A percentile compares a stretch with the other conserved stretches of the same genome.
Evolutionary conservation across 2,888 invertebrate genomes (phyloP).

Genomic region (Plutella xylostella): DNA sequence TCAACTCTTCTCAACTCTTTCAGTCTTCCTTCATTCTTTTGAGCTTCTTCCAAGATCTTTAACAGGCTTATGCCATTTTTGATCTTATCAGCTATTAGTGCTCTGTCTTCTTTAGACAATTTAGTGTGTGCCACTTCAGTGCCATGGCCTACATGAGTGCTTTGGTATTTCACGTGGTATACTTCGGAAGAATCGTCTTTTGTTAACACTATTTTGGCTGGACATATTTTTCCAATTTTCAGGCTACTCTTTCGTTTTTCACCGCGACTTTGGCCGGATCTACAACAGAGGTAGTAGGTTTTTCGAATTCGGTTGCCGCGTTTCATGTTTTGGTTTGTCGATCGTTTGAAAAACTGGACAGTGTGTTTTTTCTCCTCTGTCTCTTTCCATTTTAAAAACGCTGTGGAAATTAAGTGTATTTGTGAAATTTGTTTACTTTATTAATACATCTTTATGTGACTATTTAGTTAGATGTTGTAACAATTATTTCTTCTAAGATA

Average conservation of each 20-base stretch:
- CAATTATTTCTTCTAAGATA: too few relatives aligned
- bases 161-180: neutral
- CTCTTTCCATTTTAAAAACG: neutral
- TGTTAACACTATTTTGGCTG: constrained; percentile 5
- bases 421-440: neutral
- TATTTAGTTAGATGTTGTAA: too few relatives aligned
- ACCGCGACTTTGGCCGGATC: neutral
- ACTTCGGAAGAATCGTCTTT: neutral
- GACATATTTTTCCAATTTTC: constrained; percentile 9
- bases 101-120: constrained; percentile 2
- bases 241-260: neutral
- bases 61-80: neutral
- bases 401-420: neutral
- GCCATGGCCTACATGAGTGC: constrained; percentile 4
- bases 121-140: neutral
- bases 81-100: neutral
- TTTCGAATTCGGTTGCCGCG: constrained; percentile 10
- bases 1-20: neutral
- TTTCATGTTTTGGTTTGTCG: neutral
- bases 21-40: neutral
- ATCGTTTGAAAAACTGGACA: neutral
- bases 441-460: neutral
- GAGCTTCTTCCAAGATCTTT: neutral
- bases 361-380: neutral
- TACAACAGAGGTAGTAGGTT: constrained; percentile 8